These are phyloP conservation scores for Arge pagana DNA, from an alignment of 2,888 invertebrate genomes.

Conservation along the genomic window DNA sequence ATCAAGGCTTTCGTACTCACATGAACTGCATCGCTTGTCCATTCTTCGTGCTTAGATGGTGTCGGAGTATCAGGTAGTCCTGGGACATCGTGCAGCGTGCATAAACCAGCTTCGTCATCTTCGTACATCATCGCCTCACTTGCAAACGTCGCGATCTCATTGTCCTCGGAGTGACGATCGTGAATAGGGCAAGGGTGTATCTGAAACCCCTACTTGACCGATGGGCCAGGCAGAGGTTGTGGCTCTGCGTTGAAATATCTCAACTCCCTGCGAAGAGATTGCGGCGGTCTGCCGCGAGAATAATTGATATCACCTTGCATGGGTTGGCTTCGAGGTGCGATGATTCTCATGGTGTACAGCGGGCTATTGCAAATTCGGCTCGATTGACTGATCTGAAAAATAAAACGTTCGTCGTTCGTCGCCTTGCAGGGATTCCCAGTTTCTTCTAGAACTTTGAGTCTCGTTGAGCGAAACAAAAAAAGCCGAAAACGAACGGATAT, in stretches of 20 bases:
- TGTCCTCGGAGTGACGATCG: conserved; percentile 35
- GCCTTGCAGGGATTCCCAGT: conserved; percentile 22
- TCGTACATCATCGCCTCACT: conserved; percentile 43
- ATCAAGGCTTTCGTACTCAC: neutral
- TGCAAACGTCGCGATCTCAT: conserved; percentile 28
- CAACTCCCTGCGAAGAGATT: conserved; percentile 36
- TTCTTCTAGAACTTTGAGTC: too few species aligned
- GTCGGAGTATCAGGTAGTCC: conserved; percentile 36
- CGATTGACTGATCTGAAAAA: conserved; percentile 37
- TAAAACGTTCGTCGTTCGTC: conserved; percentile 2
- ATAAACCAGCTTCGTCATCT: conserved; percentile 35
- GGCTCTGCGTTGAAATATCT: conserved; percentile 51
- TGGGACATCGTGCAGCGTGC: conserved; percentile 40
- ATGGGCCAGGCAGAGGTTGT: conserved; percentile 48
- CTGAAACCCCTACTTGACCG: conserved; percentile 49
- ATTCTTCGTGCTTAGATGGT: conserved; percentile 7
- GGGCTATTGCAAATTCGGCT: conserved; percentile 47
- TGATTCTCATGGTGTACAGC: conserved; percentile 60
- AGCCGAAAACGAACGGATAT: conserved; percentile 3
- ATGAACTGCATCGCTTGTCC: neutral
- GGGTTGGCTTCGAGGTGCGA: conserved; percentile 59
- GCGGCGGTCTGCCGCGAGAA: conserved; percentile 51
- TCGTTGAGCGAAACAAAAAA: neutral
- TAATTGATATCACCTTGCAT: conserved; percentile 61
- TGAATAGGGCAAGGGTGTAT: conserved; percentile 45